These are phyloP conservation scores for Genyomyrus donnyi DNA, from an alignment of 2,113 vertebrate genomes.

Conservation along the genomic window DNA sequence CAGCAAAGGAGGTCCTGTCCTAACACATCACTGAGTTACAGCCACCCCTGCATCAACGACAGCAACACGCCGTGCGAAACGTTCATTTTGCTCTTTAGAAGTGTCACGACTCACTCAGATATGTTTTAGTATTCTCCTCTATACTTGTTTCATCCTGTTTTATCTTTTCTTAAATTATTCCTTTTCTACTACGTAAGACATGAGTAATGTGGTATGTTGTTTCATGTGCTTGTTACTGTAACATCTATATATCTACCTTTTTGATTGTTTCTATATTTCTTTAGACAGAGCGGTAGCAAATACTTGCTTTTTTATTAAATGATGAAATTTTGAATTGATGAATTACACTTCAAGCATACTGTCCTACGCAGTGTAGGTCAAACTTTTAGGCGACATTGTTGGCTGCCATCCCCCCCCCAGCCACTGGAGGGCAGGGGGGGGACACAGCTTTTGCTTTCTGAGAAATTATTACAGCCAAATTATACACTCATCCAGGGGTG, in stretches of 20 bases:
- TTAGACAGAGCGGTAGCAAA: background rate
- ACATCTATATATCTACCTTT: background rate
- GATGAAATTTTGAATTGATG: background rate
- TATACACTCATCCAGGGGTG: background rate
- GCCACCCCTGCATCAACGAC: background rate
- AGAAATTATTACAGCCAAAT: background rate
- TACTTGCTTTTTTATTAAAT: background rate
- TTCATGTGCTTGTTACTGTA: background rate
- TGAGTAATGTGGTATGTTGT: background rate
- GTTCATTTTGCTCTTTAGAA: background rate
- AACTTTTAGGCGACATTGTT: background rate
- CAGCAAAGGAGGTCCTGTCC: background rate
- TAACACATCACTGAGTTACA: background rate
- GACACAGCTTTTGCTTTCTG: background rate
- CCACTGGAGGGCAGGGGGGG: background rate
- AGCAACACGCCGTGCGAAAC: background rate
- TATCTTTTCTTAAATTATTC: background rate
- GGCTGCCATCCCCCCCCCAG: background rate
- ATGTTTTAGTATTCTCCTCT: background rate
- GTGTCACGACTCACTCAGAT: background rate
- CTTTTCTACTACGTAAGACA: background rate
- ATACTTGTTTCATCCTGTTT: background rate
- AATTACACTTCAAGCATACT: background rate
- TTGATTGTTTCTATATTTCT: background rate
- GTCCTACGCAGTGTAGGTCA: background rate